Conservation (phyloP, 2,113 vertebrate species). For the Equus quagga region DNA sequence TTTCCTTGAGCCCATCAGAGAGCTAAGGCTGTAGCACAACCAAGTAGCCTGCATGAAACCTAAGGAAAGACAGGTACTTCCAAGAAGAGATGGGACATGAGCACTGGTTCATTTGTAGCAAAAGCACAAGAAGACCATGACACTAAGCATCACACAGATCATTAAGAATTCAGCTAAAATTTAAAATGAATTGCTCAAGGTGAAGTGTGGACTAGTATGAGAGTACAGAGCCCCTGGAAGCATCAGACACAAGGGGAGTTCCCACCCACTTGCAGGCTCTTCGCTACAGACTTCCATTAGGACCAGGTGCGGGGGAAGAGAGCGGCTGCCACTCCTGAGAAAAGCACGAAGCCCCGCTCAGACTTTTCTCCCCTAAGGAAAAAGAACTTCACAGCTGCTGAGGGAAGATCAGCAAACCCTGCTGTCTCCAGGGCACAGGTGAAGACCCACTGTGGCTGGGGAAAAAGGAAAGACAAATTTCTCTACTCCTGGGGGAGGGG, state of each 20-base stretch:
- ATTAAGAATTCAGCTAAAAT: background rate
- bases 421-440: background rate
- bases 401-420: background rate
- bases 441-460: background rate
- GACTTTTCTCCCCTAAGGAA: background rate
- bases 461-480: background rate
- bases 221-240: background rate
- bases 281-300: background rate
- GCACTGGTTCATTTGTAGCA: background rate
- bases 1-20: background rate
- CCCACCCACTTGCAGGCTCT: background rate
- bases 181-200: slow-evolving; percentile 32
- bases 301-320: background rate
- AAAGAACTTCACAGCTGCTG: background rate
- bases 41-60: background rate
- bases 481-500: background rate
- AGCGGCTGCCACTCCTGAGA: background rate
- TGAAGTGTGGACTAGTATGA: background rate
- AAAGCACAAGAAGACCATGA: background rate
- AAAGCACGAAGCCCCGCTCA: background rate
- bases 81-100: background rate
- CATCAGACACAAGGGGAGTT: background rate
- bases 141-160: background rate
- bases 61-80: background rate
- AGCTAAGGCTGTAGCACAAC: background rate